Conservation (phyloP, 2,797 vertebrate genomes). For the Falco biarmicus region DNA sequence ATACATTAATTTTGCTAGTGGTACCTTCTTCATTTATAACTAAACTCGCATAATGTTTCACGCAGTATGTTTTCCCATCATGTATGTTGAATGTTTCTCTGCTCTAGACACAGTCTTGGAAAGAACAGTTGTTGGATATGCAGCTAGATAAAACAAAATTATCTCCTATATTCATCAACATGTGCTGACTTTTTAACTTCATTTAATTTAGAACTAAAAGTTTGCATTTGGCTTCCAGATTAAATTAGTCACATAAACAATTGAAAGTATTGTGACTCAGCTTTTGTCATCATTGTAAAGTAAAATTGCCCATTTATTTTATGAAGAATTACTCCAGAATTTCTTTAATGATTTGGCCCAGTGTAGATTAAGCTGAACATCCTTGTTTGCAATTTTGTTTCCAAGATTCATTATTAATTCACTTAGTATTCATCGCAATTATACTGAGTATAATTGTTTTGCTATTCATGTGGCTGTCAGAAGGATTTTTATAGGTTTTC, state of each 20-base stretch:
- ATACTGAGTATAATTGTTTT: conserved; percentile 72
- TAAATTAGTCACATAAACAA: not conserved
- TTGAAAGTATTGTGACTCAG: not conserved
- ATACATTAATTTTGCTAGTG: not conserved
- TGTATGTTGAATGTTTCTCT: not conserved
- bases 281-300: not conserved
- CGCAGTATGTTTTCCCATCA: not conserved
- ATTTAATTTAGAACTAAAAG: not conserved
- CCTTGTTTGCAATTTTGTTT: conserved; percentile 51
- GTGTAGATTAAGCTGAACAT: not conserved
- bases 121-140: not conserved
- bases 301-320: not conserved
- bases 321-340: not conserved
- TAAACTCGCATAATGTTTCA: not conserved
- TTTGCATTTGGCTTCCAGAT: not conserved
- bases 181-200: not conserved
- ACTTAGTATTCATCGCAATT: conserved; percentile 55
- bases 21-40: not conserved
- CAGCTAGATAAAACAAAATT: not conserved
- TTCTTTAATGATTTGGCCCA: not conserved
- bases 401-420: conserved; percentile 58
- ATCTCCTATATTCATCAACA: not conserved
- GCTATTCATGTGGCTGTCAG: conserved; percentile 64
- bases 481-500: conserved; percentile 70
- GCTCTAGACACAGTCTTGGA: not conserved